Conservation (phyloP, 2,113 vertebrate species). For the Nasalis larvatus region DNA sequence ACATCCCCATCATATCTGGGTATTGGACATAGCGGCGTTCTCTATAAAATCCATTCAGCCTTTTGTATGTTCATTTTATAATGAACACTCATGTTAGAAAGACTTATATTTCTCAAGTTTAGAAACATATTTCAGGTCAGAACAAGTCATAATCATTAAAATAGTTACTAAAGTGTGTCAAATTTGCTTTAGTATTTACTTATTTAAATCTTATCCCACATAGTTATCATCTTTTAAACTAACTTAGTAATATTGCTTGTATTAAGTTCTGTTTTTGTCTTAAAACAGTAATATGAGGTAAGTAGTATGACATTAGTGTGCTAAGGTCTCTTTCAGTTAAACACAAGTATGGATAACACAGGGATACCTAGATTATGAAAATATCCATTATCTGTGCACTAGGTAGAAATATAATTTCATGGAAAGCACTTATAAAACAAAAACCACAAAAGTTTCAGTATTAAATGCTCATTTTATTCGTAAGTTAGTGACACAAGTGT, state of each 20-base stretch:
- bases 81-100: background rate
- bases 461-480: background rate
- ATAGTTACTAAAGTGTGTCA: background rate
- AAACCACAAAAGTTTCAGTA: background rate
- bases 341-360: background rate
- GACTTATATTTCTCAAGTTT: background rate
- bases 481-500: background rate
- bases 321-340: background rate
- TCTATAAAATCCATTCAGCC: background rate
- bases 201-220: background rate
- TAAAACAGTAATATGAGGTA: background rate
- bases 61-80: background rate
- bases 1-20: background rate
- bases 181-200: background rate
- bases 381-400: background rate
- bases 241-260: background rate
- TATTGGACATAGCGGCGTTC: background rate
- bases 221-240: background rate
- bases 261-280: background rate
- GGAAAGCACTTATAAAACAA: background rate
- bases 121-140: background rate
- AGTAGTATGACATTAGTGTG: background rate
- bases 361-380: background rate
- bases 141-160: conserved; percentile 2
- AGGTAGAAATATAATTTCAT: background rate